Evolutionary conservation across 2,113 vertebrate genomes (phyloP).

Genomic region (Promerops cafer): DNA sequence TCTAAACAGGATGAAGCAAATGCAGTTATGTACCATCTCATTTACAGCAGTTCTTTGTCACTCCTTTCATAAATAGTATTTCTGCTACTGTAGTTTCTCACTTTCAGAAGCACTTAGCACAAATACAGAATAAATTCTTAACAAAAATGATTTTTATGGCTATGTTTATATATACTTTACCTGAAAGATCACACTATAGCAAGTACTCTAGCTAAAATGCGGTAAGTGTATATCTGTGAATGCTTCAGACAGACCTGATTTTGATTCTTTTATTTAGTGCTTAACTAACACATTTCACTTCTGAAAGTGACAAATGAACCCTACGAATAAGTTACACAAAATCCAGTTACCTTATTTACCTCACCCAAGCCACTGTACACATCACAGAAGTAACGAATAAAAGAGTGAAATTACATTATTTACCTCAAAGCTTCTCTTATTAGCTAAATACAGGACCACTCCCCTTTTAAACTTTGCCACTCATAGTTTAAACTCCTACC

Average conservation of each 20-base stretch:
- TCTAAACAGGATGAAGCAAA: neutral
- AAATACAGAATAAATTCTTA: neutral
- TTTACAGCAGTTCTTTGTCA: constrained; percentile 10
- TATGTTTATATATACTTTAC: neutral
- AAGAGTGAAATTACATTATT: neutral
- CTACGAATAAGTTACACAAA: neutral
- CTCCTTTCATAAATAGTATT: neutral
- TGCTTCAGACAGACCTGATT: neutral
- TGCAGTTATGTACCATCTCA: neutral
- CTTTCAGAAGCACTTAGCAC: neutral
- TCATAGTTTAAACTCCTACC: neutral
- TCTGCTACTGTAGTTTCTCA: neutral
- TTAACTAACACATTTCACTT: neutral
- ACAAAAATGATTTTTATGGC: neutral
- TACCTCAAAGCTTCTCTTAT: neutral
- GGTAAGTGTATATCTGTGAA: neutral
- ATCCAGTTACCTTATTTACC: neutral
- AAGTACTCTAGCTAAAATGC: neutral
- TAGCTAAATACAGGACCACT: neutral
- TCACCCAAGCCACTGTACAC: neutral
- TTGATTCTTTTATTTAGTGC: neutral
- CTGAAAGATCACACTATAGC: neutral
- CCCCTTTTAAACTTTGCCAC: neutral
- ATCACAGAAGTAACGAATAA: neutral
- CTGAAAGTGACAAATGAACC: neutral